A percentile compares a stretch with the other conserved stretches of the same genome.
Evolutionary conservation across 2,797 vertebrate species (phyloP).

Genomic region (Anabas testudineus): DNA sequence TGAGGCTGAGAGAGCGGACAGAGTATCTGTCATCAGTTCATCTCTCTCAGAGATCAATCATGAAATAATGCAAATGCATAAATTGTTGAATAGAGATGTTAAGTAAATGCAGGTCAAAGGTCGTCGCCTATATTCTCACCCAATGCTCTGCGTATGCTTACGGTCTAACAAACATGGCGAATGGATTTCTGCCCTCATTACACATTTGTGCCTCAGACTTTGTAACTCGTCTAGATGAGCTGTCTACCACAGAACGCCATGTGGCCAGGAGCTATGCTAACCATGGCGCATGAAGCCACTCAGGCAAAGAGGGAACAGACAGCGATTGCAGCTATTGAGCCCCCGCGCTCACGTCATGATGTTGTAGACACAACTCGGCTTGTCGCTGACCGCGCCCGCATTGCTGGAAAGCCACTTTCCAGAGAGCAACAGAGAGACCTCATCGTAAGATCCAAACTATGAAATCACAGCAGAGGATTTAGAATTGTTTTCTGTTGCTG

Average conservation of each 20-base stretch:
- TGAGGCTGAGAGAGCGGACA: conserved; percentile 16
- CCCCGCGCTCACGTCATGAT: not conserved
- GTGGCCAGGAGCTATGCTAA: not conserved
- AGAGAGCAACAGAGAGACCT: not conserved
- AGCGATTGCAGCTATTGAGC: conserved; percentile 19
- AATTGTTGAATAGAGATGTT: not conserved
- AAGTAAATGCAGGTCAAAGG: not conserved
- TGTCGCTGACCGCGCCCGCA: not conserved
- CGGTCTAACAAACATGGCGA: not conserved
- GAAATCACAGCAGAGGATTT: not conserved
- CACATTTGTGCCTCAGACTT: conserved; percentile 6
- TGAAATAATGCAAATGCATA: conserved; percentile 5
- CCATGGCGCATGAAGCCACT: conserved; percentile 15
- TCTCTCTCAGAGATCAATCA: conserved; percentile 17
- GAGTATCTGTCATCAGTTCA: conserved; percentile 47
- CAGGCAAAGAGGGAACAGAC: conserved; percentile 10
- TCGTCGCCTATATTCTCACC: not conserved
- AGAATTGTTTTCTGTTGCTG: not conserved
- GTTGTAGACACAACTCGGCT: conserved; percentile 19
- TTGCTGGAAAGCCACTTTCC: not conserved
- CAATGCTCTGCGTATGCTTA: not conserved
- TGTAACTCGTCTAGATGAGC: conserved; percentile 9
- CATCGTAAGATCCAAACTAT: not conserved
- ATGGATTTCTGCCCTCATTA: not conserved
- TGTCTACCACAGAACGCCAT: not conserved